Percentiles rank a stretch among this genome's conserved stretches.
Conservation (phyloP, 2,888 invertebrate genomes). For the Conomelus anceps region DNA sequence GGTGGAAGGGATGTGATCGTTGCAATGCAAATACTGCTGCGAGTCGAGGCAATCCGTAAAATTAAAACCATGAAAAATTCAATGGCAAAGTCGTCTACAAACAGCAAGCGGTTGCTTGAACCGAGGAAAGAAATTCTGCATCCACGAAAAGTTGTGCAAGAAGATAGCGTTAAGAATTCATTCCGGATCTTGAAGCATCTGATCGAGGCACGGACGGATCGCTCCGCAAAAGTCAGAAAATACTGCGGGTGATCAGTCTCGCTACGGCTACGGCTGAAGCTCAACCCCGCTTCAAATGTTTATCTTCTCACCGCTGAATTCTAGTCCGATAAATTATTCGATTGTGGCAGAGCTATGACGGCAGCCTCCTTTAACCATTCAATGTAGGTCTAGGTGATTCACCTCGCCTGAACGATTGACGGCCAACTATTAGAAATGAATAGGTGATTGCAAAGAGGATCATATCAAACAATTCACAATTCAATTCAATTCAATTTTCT, state of each 20-base stretch:
- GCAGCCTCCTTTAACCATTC: not conserved
- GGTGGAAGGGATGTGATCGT: slow-evolving; percentile 20
- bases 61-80: slow-evolving; percentile 28
- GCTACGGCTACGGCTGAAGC: too few species aligned
- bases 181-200: not conserved
- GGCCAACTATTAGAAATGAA: not conserved
- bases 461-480: too few species aligned
- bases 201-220: not conserved
- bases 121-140: not conserved
- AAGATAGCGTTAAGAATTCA: slow-evolving; percentile 2
- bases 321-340: not conserved
- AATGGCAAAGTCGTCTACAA: slow-evolving; percentile 4
- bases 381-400: not conserved
- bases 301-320: not conserved
- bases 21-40: not conserved
- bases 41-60: slow-evolving; percentile 24
- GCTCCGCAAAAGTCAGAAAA: not conserved
- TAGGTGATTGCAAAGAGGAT: too few species aligned
- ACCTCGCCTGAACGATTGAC: not conserved
- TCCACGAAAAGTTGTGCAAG: slow-evolving; percentile 3
- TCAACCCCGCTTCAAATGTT: too few species aligned
- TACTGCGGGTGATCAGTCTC: not conserved
- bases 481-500: too few species aligned
- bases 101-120: not conserved
- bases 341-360: not conserved